Evolutionary conservation across 2,797 vertebrate species (phyloP), one percentile per base, ranked within the genome.

Genomic region (Darevskia mixta): DNA sequence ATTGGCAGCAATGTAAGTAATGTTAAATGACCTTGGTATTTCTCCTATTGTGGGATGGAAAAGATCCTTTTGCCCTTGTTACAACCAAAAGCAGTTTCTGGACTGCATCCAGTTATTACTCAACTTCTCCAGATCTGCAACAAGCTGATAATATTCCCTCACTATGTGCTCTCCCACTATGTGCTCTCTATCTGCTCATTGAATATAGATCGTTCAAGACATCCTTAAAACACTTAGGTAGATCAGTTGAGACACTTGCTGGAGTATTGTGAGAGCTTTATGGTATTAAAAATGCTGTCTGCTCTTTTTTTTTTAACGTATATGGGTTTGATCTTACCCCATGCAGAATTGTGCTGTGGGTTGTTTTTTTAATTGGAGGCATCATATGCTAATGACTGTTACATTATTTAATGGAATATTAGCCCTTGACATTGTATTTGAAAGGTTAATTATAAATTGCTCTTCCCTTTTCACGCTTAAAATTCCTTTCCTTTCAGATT

Each of bases 381-480:
- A 10, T 4, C 38, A 76, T 29, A 90, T 82, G 58, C 83, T 66
- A 0, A 1, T 87, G 82, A 87, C 67, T 38, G 38, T 43, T 58
- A 83, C 64, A 64, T 43, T 80, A 27, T 88, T 90, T 87, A 88
- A 72, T 43, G 79, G 25, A 20, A 15, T 18, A 55, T 81, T 76
- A 87, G 71, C 81, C 18, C 88, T 88, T 78, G 38, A 83, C 8
- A 35, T 15, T 76, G 58, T 87, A 75, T 45, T 20, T 71, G 2
- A 66, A 27, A 89, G 83, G 29, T 71, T 90, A 29, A 78, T 67
- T 88, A 5, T 3, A 78, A 49, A 29, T 0, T 7, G 29, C 32
- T 86, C 79, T 72, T 80, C 35, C 0, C 27, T 82, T 88, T 83
- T 87, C 23, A 10, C 58, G 85, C 49, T 72, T 78, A 85, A 88